Conservation (phyloP, 2,113 vertebrate species). For the Psittacara wagleri region DNA sequence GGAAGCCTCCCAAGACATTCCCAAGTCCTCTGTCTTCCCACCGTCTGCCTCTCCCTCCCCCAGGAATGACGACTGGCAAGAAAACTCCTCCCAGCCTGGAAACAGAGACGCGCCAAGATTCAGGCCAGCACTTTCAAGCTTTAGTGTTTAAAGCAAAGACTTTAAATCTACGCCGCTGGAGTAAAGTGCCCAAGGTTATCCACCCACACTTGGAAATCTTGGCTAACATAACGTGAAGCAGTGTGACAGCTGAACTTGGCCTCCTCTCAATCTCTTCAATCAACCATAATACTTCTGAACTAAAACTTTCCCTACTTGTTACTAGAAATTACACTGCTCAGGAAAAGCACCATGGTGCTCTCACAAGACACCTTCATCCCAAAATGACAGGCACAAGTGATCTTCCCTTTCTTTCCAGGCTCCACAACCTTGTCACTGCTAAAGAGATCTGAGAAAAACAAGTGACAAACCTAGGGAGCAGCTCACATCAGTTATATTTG, state of each 20-base stretch:
- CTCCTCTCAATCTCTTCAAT: not conserved
- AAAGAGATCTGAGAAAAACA: not conserved
- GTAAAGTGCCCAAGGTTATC: conserved; percentile 17
- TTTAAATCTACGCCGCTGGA: not conserved
- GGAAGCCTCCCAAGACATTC: conserved; percentile 58
- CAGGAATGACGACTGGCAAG: not conserved
- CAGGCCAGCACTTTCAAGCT: not conserved
- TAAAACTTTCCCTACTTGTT: not conserved
- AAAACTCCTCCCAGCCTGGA: conserved; percentile 12
- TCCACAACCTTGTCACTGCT: not conserved
- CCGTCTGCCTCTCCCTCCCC: conserved; percentile 40
- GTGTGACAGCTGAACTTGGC: not conserved
- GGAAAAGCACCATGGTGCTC: not conserved
- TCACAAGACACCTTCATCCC: not conserved
- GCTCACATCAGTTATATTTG: not conserved
- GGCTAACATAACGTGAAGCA: rapidly evolving
- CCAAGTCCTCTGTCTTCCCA: conserved; percentile 34
- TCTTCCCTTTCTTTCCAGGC: not conserved
- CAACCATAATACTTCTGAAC: not conserved
- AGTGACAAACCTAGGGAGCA: not conserved
- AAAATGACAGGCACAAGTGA: not conserved
- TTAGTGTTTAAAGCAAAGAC: not conserved
- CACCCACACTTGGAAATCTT: not conserved
- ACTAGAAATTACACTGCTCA: not conserved
- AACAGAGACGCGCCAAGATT: not conserved